phyloP scores from a whole-genome alignment of 1,140 invertebrate genomes.

The Drosophila kanapiae region DNA sequence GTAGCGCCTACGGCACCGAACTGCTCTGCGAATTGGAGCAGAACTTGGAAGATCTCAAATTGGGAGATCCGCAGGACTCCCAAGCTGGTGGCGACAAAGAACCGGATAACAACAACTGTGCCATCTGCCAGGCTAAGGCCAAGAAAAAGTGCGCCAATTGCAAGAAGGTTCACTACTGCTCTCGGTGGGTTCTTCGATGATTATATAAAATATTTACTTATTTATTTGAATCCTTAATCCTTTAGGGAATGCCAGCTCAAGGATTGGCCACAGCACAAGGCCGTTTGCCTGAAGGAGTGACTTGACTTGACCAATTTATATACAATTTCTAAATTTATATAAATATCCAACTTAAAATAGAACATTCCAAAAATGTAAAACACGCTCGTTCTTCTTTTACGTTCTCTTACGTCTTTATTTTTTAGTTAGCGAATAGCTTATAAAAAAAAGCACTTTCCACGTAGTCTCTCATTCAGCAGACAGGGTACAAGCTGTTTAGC shows the following conservation, averaged over 20 bases:
- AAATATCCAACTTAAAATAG: conserved; percentile 27
- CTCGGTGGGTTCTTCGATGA: conserved; percentile 61
- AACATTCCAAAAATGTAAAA: conserved; percentile 70
- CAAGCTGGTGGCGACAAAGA: conserved; percentile 12
- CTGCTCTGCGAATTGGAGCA: conserved; percentile 85
- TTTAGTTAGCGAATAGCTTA: conserved; percentile 53
- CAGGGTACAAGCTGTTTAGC: conserved; percentile 63
- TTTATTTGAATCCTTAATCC: background rate
- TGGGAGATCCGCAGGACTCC: conserved; percentile 22
- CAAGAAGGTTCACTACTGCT: conserved; percentile 86
- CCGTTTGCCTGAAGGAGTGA: conserved; percentile 32
- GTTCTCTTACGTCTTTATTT: conserved; percentile 56
- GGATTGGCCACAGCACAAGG: conserved; percentile 86
- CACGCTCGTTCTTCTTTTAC: conserved; percentile 11
- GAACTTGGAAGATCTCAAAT: conserved; percentile 37
- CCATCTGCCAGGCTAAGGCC: conserved; percentile 84
- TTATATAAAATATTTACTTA: background rate
- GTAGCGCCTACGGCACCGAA: conserved; percentile 86
- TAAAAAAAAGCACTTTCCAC: conserved; percentile 62
- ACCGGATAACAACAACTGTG: conserved; percentile 70
- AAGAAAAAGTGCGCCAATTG: conserved; percentile 86
- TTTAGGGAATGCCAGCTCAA: conserved; percentile 86
- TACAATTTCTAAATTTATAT: conserved; percentile 8
- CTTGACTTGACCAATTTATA: background rate
- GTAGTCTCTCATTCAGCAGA: conserved; percentile 80